Evolutionary conservation across 2,797 vertebrate species (phyloP).

Genomic region (Sciurus carolinensis): DNA sequence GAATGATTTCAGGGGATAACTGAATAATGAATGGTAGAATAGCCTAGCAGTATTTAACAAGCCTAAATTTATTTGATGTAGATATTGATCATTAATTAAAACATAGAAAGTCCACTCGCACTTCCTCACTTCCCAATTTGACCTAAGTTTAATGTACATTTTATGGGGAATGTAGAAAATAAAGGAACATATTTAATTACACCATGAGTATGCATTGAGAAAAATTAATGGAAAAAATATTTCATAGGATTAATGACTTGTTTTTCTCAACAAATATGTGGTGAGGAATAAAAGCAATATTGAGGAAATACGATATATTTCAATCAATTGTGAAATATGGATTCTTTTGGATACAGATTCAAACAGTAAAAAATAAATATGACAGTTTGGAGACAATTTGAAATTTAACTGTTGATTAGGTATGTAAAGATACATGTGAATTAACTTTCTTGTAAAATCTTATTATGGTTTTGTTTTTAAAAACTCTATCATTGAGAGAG

Average conservation of each 20-base stretch:
- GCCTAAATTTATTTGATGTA: neutral
- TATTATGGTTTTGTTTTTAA: neutral
- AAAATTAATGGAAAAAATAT: neutral
- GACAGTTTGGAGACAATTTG: neutral
- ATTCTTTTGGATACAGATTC: neutral
- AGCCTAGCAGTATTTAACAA: neutral
- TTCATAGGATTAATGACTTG: neutral
- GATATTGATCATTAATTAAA: neutral
- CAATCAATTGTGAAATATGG: neutral
- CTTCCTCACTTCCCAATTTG: neutral
- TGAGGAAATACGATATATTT: neutral
- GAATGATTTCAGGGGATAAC: neutral
- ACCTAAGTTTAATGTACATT: neutral
- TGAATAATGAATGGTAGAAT: neutral
- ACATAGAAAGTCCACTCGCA: neutral
- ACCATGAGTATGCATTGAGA: neutral
- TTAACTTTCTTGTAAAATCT: neutral
- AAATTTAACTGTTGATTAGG: neutral
- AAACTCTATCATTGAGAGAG: neutral
- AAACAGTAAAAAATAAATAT: neutral
- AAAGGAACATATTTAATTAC: neutral
- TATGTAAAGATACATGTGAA: neutral
- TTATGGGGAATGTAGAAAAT: neutral
- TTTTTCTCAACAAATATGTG: neutral
- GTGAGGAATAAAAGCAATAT: neutral